Base-by-base conservation (phyloP, 2,113 vertebrate genomes). In the Clupea harengus region DNA sequence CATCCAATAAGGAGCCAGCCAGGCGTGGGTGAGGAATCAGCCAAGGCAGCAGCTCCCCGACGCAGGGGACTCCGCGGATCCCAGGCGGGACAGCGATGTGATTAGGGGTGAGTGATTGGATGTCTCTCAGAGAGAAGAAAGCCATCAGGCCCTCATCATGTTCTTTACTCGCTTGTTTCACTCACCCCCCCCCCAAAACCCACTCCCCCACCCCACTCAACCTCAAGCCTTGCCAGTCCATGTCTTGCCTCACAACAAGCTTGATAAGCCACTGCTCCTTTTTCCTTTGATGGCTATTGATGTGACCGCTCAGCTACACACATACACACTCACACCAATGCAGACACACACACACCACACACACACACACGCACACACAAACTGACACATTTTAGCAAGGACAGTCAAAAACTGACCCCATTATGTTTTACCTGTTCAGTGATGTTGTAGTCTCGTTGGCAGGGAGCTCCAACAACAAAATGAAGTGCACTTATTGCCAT, bases 1-100 rank as follows among this genome's bases (percentile, higher is more conserved):
- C 85, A 87, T 90, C 89, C 81, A 89, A 87, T 89, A 87, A 90
- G 88, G 89, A 89, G 85, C 82, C 15, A 89, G 85, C 45, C 22
- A 89, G 84, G 87, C 86, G 84, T 82, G 86, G 86, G 89, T 49
- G 82, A 84, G 88, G 46, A 89, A 90, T 92, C 50, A 85, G 86
- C 85, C 64, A 81, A 82, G 46, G 54, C 81, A 81, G 28, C 60
- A 8, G 82, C 45, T 82, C 45, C 82, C 81, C 81, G 46, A 50
- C 64, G 57, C 44, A 46, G 81, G 84, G 78, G 83, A 84, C n/a
- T 54, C 22, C 13, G 2, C 5, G 25, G 78, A 81, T 81, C 78
- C 78, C 81, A 52, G 25, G 82, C 52, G 84, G 45, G 87, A 85
- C 83, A 81, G 64, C 45, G 47, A 44, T 11, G 78, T 89, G 83